These are phyloP conservation scores for Hydrotaea diabolus DNA, from an alignment of 2,888 invertebrate species.

Conservation along the genomic window DNA sequence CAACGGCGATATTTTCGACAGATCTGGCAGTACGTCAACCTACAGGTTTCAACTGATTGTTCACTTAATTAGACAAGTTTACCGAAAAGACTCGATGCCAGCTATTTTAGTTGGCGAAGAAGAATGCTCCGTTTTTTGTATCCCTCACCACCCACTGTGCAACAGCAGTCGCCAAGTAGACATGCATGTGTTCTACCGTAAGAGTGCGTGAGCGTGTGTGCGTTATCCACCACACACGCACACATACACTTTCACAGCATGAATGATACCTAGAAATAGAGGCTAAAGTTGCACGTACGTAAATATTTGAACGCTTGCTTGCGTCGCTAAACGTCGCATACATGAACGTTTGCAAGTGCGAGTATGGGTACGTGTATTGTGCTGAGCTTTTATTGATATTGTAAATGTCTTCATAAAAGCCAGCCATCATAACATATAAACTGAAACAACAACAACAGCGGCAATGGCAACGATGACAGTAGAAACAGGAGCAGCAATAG, in stretches of 20 bases:
- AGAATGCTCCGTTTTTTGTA: too few relatives aligned
- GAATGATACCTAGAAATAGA: neutral
- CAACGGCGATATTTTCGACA: too few relatives aligned
- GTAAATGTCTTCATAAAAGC: conserved; percentile 42
- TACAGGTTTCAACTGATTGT: too few relatives aligned
- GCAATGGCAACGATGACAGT: too few relatives aligned
- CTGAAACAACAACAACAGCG: conserved; percentile 9
- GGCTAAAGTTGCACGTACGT: neutral
- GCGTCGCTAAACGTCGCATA: neutral
- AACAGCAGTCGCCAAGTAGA: neutral
- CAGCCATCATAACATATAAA: conserved; percentile 14
- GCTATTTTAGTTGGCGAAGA: too few relatives aligned
- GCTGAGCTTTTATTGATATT: conserved; percentile 42
- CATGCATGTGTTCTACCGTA: neutral
- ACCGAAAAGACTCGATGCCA: too few relatives aligned
- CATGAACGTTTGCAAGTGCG: neutral
- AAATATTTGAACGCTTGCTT: conserved; percentile 18
- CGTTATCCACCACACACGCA: neutral
- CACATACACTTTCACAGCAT: neutral
- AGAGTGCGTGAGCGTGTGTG: neutral
- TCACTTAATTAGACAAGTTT: too few relatives aligned
- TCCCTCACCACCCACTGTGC: too few relatives aligned
- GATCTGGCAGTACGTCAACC: too few relatives aligned
- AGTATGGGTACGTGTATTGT: conserved; percentile 4
- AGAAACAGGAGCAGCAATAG: neutral